Base-by-base conservation (phyloP, 2,797 vertebrate species). In the Leuciscus waleckii region DNA sequence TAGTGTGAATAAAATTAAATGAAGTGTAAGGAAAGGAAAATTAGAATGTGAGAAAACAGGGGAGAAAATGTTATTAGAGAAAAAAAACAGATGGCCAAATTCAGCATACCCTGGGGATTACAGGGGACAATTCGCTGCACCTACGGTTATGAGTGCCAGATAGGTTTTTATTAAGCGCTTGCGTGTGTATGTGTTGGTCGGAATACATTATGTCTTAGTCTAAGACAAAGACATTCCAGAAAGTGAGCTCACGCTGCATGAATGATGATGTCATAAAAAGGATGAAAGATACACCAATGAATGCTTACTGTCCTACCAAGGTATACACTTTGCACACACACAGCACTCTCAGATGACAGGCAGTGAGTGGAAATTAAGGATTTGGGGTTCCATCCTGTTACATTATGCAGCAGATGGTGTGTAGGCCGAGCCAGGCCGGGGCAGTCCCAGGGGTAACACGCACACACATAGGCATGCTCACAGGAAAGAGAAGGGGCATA, bases 331-430 rank as follows among this genome's bases (percentile, higher is more conserved):
- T 81, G 75, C 81, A 78, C 85, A 87, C 85, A 41, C 54, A 77
- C 41, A 58, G 63, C 68, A 71, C 65, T 89, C 92, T 89, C 89
- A 89, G 91, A 93, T 93, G 95, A 95, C 94, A 95, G 93, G 92
- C 94, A 95, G 93, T 89, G 94, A 94, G 95, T 95, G 94, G 94
- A 94, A 95, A 95, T 95, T 94, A 95, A 95, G 93, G 94, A 95
- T 95, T 95, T 95, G 94, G 93, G 95, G 94, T 94, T 96, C 94
- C 94, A 95, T 95, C 95, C 94, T 93, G 93, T 94, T 95, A 95
- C 95, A 95, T 96, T 95, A 96, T 95, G 93, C 94, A 94, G 95
- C 95, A 96, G 95, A 96, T 96, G 95, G 95, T 92, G 93, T 94
- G 93, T 94, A 95, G 95, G 94, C 94, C 93, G 85, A 93, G 94